phyloP scores from a whole-genome alignment of 2,113 vertebrate species.

The Elaphurus davidianus region DNA sequence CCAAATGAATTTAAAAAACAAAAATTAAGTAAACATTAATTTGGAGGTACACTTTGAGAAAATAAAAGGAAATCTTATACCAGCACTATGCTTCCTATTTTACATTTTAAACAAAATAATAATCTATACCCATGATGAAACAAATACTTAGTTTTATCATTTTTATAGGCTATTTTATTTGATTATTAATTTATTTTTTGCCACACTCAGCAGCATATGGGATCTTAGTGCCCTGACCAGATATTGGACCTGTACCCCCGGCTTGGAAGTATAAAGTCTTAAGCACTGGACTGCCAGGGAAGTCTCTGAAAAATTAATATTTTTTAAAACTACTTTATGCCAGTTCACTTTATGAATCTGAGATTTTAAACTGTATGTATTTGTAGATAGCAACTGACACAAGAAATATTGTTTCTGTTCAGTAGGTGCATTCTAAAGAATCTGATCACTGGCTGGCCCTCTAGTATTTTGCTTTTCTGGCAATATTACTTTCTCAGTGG shows the following conservation, averaged over 20 bases:
- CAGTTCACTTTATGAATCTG: not conserved
- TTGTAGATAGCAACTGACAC: not conserved
- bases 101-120: not conserved
- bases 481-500: not conserved
- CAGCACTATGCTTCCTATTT: not conserved
- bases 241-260: not conserved
- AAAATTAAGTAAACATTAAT: conserved; percentile 20
- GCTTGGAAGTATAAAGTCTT: not conserved
- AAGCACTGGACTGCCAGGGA: not conserved
- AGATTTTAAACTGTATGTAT: not conserved
- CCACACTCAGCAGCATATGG: not conserved
- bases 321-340: not conserved
- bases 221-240: not conserved
- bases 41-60: not conserved
- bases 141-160: not conserved
- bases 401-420: not conserved
- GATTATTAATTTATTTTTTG: not conserved
- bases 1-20: conserved; percentile 4
- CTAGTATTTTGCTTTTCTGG: not conserved
- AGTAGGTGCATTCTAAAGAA: not conserved
- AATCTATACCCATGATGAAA: not conserved
- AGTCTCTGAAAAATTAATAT: not conserved
- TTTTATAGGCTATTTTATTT: not conserved
- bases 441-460: not conserved
- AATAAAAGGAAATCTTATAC: conserved; percentile 13